Evolutionary conservation across 1,140 invertebrate genomes (phyloP).

Genomic region (Cardiocondyla obscurior): DNA sequence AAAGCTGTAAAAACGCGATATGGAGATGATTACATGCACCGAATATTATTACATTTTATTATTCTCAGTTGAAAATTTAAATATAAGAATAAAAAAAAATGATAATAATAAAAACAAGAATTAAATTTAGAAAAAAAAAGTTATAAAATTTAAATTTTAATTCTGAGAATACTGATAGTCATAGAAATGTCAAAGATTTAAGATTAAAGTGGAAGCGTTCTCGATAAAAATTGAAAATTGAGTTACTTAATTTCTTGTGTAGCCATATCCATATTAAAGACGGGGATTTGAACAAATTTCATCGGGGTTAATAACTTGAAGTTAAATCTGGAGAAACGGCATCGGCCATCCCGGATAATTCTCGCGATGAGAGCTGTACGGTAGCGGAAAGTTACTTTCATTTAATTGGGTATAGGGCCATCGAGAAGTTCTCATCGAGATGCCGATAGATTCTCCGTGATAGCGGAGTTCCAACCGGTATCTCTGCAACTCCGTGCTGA

Average conservation of each 20-base stretch:
- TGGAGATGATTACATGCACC: background rate
- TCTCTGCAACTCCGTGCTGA: constrained; percentile 36
- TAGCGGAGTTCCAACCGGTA: background rate
- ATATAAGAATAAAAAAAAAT: background rate
- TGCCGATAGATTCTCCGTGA: constrained; percentile 38
- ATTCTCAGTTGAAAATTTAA: too few species aligned
- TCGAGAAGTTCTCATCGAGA: constrained; percentile 56
- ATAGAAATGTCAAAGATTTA: background rate
- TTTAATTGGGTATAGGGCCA: constrained; percentile 53
- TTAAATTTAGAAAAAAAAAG: background rate
- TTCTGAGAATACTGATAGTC: background rate
- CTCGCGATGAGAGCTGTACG: constrained; percentile 3
- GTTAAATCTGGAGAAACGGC: constrained; percentile 34
- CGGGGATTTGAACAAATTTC: background rate
- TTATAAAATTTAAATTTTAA: background rate
- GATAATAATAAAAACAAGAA: background rate
- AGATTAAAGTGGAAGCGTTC: background rate
- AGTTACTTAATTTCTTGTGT: background rate
- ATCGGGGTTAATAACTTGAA: constrained; percentile 20
- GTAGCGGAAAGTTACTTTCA: constrained; percentile 40
- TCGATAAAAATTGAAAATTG: background rate
- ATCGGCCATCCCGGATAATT: constrained; percentile 11
- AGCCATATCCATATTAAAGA: background rate
- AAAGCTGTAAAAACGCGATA: background rate
- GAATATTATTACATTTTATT: too few species aligned